Conservation (phyloP, 2,113 vertebrate species). For the Ictalurus punctatus region DNA sequence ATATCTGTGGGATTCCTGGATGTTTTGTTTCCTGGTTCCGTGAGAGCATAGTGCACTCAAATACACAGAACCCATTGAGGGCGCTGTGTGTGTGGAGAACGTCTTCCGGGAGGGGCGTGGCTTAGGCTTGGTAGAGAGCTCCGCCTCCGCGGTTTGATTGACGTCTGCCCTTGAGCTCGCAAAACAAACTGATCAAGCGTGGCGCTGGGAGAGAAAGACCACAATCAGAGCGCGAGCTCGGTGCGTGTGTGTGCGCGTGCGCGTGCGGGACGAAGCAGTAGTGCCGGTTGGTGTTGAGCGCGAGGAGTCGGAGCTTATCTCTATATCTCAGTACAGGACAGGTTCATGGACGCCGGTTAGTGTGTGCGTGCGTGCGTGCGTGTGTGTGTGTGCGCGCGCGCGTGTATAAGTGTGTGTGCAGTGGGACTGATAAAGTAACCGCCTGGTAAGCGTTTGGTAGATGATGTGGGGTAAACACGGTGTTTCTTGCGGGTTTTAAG, state of each 20-base stretch:
- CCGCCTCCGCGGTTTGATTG: conserved; percentile 44
- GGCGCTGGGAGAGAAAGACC: not conserved
- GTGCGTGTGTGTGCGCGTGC: not conserved
- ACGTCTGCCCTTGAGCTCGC: conserved; percentile 55
- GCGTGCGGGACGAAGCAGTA: not conserved
- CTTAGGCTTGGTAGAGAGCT: not conserved
- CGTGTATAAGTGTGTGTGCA: not conserved
- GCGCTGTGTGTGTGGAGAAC: not conserved
- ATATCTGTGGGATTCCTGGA: not conserved
- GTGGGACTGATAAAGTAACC: not conserved
- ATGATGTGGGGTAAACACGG: not conserved
- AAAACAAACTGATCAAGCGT: conserved; percentile 9
- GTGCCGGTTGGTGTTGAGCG: not conserved
- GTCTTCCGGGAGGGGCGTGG: conserved; percentile 4
- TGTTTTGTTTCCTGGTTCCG: not conserved
- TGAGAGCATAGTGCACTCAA: not conserved
- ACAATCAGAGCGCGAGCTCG: not conserved
- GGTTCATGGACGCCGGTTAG: not conserved
- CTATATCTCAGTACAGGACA: not conserved
- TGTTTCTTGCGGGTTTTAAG: not conserved
- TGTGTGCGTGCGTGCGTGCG: not conserved
- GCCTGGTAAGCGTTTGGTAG: not conserved
- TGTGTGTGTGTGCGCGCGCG: not conserved
- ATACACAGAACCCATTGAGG: not conserved
- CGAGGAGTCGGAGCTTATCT: not conserved